phyloP scores from a whole-genome alignment of 2,888 invertebrate genomes.

The Girardia tigrina region DNA sequence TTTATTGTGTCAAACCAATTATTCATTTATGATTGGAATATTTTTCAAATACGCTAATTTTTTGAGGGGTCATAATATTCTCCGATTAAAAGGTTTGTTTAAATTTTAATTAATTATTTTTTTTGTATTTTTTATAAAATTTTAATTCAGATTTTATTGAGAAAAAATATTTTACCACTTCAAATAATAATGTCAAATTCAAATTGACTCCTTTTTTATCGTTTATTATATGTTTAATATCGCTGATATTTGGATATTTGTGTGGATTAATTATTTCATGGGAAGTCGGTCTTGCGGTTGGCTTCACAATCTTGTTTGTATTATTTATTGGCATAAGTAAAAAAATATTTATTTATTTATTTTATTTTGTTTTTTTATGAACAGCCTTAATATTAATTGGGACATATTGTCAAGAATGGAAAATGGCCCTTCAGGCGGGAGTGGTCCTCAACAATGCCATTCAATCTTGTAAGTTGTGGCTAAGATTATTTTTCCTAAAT shows the following conservation, averaged over 20 bases:
- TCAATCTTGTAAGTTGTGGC: background rate
- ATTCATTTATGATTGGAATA: constrained; percentile 12
- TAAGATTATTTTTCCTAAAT: constrained; percentile 17
- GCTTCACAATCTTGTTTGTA: background rate
- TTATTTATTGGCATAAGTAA: constrained; percentile 13
- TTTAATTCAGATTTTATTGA: background rate
- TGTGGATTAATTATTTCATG: constrained; percentile 18
- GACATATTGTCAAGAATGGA: constrained; percentile 6
- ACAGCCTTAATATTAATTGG: background rate
- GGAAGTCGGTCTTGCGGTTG: constrained; percentile 7
- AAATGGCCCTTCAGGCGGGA: constrained; percentile 1
- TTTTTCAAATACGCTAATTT: constrained; percentile 7
- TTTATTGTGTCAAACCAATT: background rate
- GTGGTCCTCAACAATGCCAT: background rate
- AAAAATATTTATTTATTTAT: background rate
- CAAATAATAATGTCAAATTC: background rate
- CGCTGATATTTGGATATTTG: background rate
- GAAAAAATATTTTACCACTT: background rate
- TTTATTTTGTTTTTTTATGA: background rate
- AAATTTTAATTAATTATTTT: background rate
- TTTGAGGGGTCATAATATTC: background rate
- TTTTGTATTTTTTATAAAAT: background rate
- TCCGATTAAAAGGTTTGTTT: background rate
- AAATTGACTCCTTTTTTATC: background rate
- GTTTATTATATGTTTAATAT: background rate